Percentiles rank a stretch among this genome's conserved stretches.
Evolutionary conservation across 2,888 invertebrate genomes (phyloP).

Genomic region (Parnassius glacialis): DNA sequence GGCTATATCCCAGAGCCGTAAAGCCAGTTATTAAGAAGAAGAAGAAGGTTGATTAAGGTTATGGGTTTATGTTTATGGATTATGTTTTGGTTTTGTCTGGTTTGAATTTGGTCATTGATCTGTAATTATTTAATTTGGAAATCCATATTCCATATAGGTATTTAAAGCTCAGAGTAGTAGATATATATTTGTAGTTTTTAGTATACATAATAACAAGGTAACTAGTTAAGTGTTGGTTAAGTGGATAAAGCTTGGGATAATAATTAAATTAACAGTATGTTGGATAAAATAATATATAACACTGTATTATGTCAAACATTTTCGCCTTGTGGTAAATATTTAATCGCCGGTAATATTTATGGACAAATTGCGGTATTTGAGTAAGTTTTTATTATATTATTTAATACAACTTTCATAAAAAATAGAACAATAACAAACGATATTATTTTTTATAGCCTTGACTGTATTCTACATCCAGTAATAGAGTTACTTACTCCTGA

Average conservation of each 20-base stretch:
- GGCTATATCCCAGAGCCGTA: too few relatives aligned
- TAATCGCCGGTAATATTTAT: conserved; percentile 91
- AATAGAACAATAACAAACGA: neutral
- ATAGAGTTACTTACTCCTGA: conserved; percentile 79
- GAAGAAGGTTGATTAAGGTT: too few relatives aligned
- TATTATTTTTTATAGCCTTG: conserved; percentile 73
- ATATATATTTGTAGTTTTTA: neutral
- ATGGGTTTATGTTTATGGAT: too few relatives aligned
- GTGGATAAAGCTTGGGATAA: too few relatives aligned
- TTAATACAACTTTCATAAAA: neutral
- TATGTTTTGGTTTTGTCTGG: conserved; percentile 14
- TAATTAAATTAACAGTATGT: conserved; percentile 43
- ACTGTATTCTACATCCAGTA: conserved; percentile 81
- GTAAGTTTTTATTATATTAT: conserved; percentile 74
- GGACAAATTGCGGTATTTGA: conserved; percentile 91
- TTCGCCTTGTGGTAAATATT: conserved; percentile 91
- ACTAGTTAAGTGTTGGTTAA: too few relatives aligned
- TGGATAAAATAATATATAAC: conserved; percentile 86
- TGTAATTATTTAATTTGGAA: neutral
- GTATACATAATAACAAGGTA: too few relatives aligned
- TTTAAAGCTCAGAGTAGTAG: too few relatives aligned
- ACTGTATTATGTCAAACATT: conserved; percentile 90
- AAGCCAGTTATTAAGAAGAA: too few relatives aligned
- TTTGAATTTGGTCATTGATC: too few relatives aligned
- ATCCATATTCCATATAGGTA: neutral